phyloP scores from a whole-genome alignment of 2,113 vertebrate genomes.

The Meles meles region DNA sequence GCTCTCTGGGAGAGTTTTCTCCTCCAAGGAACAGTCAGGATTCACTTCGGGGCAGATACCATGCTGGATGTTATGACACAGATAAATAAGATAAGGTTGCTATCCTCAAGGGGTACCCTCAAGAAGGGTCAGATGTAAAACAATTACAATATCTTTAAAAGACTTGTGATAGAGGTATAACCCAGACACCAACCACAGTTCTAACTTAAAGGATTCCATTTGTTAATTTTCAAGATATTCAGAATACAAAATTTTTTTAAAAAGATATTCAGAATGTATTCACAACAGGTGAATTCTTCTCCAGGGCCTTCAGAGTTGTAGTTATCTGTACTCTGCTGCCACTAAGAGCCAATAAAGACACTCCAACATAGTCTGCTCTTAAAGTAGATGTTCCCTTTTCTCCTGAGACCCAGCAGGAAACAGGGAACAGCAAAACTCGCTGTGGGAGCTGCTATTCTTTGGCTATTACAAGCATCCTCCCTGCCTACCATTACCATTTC shows the following conservation, averaged over 20 bases:
- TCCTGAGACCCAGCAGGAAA: not conserved
- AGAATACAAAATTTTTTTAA: not conserved
- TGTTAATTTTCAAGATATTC: not conserved
- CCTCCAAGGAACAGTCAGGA: not conserved
- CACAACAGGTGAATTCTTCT: not conserved
- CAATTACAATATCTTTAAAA: not conserved
- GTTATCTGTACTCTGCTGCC: not conserved
- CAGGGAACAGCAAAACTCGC: not conserved
- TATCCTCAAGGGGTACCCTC: not conserved
- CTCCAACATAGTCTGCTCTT: not conserved
- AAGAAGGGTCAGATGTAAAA: not conserved
- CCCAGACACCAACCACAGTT: not conserved
- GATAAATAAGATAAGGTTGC: not conserved
- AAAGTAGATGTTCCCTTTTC: not conserved
- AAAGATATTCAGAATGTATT: not conserved
- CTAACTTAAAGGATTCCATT: not conserved
- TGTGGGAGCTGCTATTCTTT: not conserved
- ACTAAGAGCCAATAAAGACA: not conserved
- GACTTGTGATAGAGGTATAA: not conserved
- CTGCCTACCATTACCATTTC: not conserved
- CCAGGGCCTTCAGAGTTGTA: not conserved
- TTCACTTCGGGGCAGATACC: not conserved
- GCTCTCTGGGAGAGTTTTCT: not conserved
- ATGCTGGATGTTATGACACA: not conserved
- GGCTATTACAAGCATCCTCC: not conserved